Conservation (phyloP, 92 coral and sea anemone genomes). For the Umimayanthus kanabou region DNA sequence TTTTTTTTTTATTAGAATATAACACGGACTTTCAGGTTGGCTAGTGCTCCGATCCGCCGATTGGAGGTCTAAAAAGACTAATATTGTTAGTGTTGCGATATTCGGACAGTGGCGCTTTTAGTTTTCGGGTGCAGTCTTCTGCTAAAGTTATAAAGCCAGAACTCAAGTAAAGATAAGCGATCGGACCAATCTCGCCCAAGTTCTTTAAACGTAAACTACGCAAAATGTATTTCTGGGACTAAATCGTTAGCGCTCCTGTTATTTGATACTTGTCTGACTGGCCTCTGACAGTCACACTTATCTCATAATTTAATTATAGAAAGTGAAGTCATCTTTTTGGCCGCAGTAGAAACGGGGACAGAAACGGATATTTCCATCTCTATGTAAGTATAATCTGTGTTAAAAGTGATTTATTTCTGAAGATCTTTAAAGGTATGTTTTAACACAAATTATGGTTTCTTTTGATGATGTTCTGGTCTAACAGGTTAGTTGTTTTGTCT, state of each 20-base stretch:
- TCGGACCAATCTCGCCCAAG: background rate
- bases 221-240: background rate
- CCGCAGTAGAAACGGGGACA: background rate
- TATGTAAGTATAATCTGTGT: background rate
- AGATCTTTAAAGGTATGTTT: background rate
- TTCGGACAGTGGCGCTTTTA: background rate
- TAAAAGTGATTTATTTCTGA: background rate
- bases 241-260: background rate
- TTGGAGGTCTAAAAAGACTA: no score
- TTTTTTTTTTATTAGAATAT: no score
- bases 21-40: no score
- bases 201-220: background rate
- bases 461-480: background rate
- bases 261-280: background rate
- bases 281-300: background rate
- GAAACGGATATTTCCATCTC: background rate
- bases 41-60: no score
- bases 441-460: background rate
- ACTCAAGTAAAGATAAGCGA: background rate
- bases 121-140: background rate
- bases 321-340: constrained; percentile 36
- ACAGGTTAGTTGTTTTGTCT: background rate
- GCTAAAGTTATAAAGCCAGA: background rate
- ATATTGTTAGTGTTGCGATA: background rate
- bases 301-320: constrained; percentile 36